phyloP scores from a whole-genome alignment of 1,140 invertebrate genomes.

The Solenopsis fugax region DNA sequence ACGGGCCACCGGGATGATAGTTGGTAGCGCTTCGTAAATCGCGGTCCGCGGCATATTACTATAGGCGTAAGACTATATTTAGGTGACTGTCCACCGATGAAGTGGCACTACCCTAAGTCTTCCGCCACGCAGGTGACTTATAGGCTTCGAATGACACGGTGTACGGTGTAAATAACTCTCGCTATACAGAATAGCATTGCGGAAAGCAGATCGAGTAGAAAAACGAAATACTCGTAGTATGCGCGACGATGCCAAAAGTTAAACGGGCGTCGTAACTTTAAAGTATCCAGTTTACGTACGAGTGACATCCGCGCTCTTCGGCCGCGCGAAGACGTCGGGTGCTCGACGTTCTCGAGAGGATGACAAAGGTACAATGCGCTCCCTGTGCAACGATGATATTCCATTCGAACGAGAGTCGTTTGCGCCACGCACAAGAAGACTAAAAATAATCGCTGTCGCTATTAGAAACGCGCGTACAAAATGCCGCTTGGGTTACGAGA shows the following conservation, averaged over 20 bases:
- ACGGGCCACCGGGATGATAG: conserved; percentile 32
- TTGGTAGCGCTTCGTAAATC: conserved; percentile 57
- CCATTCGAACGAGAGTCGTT: conserved; percentile 36
- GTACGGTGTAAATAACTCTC: conserved; percentile 48
- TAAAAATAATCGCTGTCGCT: conserved; percentile 48
- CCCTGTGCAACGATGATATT: conserved; percentile 36
- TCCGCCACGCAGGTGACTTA: conserved; percentile 43
- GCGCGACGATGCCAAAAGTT: conserved; percentile 17
- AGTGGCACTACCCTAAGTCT: conserved; percentile 48
- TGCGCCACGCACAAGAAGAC: background rate
- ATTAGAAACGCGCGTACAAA: conserved; percentile 53
- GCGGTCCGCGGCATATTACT: conserved; percentile 37
- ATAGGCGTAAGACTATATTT: conserved; percentile 70
- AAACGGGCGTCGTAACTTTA: conserved; percentile 20
- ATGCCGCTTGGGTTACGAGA: conserved; percentile 41
- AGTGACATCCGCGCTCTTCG: conserved; percentile 2
- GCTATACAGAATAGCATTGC: background rate
- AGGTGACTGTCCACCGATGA: conserved; percentile 62
- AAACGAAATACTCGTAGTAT: background rate
- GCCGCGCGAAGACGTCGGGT: conserved; percentile 12
- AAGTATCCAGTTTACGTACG: conserved; percentile 12
- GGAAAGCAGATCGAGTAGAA: background rate
- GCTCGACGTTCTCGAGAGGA: conserved; percentile 53
- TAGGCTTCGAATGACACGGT: background rate
- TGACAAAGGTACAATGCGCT: conserved; percentile 46